Conservation (phyloP, 1,140 invertebrate species). For the Cotesia chilonis region DNA sequence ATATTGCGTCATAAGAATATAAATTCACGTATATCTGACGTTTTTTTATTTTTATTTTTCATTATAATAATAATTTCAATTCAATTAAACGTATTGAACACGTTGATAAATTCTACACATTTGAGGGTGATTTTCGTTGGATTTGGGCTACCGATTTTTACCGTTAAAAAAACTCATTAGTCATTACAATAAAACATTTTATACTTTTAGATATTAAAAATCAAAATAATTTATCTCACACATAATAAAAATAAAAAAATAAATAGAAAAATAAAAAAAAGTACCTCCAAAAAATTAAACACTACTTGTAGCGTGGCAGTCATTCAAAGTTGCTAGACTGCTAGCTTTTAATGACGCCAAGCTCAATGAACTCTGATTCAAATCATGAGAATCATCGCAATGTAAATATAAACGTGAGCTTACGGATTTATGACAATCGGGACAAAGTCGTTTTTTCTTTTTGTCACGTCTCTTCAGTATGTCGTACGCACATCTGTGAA, state of each 20-base stretch:
- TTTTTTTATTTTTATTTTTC: neutral
- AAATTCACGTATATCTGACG: constrained; percentile 18
- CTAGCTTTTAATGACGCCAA: constrained; percentile 62
- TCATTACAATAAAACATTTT: too few relatives aligned
- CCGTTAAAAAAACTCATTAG: too few relatives aligned
- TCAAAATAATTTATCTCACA: neutral
- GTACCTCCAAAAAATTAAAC: constrained; percentile 48
- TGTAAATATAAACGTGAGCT: constrained; percentile 69
- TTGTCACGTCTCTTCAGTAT: constrained; percentile 73
- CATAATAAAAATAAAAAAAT: neutral
- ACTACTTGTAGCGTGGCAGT: constrained; percentile 64
- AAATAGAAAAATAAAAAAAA: neutral
- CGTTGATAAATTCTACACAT: too few relatives aligned
- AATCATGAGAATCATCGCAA: constrained; percentile 62
- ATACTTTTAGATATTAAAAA: too few relatives aligned
- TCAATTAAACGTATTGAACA: too few relatives aligned
- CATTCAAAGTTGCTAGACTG: constrained; percentile 63
- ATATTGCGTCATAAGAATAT: too few relatives aligned
- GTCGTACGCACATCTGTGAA: constrained; percentile 74
- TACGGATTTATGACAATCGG: constrained; percentile 72
- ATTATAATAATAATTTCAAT: neutral
- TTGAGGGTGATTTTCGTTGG: too few relatives aligned
- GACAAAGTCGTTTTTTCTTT: constrained; percentile 71
- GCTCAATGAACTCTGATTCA: constrained; percentile 66
- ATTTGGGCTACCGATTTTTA: too few relatives aligned